Evolutionary conservation across 2,888 invertebrate genomes (phyloP), one percentile per base, ranked within the genome.

Genomic region (Lasius platythorax): DNA sequence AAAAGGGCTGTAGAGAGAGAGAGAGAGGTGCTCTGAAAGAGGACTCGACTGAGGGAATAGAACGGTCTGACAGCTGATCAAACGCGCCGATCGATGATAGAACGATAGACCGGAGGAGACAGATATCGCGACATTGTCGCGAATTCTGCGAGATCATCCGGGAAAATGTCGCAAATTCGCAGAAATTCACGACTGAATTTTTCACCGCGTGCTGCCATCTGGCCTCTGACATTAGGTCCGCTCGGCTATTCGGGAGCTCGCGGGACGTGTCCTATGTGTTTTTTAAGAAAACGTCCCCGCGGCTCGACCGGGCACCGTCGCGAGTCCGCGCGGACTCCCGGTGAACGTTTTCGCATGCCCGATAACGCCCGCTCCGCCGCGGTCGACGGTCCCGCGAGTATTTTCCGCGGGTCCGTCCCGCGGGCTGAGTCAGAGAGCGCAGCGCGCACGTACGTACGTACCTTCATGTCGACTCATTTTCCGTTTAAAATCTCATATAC

Each of bases 391-490:
- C n/a, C 56, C 72, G 61, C 67, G 72, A 23, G 23, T 68, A 82
- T 40, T 43, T 11, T 8, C 18, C 33, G 23, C 43, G 23, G 53
- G 11, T 50, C 73, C 40, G 58, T 61, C 53, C 64, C 63, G 68
- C 83, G 84, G 61, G 86, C 88, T 88, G 91, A 91, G 72, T 85
- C 82, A 82, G 78, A 82, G 78, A 40, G 87, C 81, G 82, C 84
- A 82, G 86, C 76, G 61, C 87, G 61, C 87, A 91, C 87, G 50
- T 28, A 88, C 88, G 87, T 96, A 96, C 95, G 97, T 98, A 97
- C 99, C 99, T 97, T 98, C 98, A 98, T 98, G 98, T 96, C 98
- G 98, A 97, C 97, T 98, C 98, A 98, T 98, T 97, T 96, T 97
- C 93, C 93, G 93, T 94, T 93, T 94, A 94, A 93, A 95, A 93